Percentiles rank a stretch among this genome's conserved stretches.
These are phyloP conservation scores for Melanostigma gelatinosum DNA, from an alignment of 2,113 vertebrate genomes.

Conservation along the genomic window DNA sequence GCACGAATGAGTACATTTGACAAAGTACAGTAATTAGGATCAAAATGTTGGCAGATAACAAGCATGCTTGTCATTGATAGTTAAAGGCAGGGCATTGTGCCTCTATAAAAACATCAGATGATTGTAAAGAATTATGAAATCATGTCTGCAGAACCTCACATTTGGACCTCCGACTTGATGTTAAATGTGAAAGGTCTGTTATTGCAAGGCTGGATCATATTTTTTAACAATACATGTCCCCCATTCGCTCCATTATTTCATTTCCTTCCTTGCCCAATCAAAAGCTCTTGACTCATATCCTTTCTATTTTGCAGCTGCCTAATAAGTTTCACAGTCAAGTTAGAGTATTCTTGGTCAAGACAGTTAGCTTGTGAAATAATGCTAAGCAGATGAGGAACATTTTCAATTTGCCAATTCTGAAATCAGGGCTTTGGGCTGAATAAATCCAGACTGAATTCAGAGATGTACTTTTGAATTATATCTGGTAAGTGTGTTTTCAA, in stretches of 20 bases:
- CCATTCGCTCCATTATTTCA: conserved; percentile 41
- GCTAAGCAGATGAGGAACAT: conserved; percentile 16
- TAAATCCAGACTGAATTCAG: conserved; percentile 1
- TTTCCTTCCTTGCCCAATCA: conserved; percentile 48
- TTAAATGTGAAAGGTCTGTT: conserved; percentile 45
- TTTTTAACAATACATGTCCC: conserved; percentile 26
- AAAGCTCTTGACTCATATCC: conserved; percentile 38
- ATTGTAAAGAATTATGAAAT: conserved; percentile 21
- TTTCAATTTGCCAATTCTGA: conserved; percentile 14
- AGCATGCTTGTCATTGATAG: conserved; percentile 16
- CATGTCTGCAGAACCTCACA: conserved; percentile 31
- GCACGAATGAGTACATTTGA: conserved; percentile 48
- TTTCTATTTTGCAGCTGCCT: conserved; percentile 51
- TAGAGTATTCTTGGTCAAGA: conserved; percentile 10
- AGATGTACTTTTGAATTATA: conserved; percentile 5
- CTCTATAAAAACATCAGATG: conserved; percentile 30
- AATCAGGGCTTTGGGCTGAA: neutral
- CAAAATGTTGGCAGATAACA: conserved; percentile 43
- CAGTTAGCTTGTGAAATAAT: conserved; percentile 40
- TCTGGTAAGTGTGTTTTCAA: conserved; percentile 9
- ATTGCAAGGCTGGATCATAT: conserved; percentile 41
- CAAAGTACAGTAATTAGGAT: conserved; percentile 52
- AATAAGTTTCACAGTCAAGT: conserved; percentile 49
- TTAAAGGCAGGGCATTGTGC: conserved; percentile 2
- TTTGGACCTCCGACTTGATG: conserved; percentile 3